Percentiles rank a stretch among this genome's conserved stretches.
Conservation (phyloP, 2,888 invertebrate genomes). For the Papilio protenor region DNA sequence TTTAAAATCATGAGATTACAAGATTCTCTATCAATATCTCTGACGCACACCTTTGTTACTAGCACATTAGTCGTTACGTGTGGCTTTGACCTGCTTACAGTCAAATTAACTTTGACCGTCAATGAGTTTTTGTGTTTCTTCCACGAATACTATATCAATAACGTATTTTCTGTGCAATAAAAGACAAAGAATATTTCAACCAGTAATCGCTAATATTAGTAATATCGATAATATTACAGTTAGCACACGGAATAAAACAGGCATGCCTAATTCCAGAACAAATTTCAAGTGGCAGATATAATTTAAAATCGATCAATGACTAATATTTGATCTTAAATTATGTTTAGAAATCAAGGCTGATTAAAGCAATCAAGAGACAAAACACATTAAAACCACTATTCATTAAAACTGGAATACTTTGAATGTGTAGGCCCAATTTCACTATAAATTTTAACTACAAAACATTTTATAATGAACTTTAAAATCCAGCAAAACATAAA, state of each 20-base stretch:
- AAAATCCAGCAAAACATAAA: conserved; percentile 21
- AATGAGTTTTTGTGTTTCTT: conserved; percentile 20
- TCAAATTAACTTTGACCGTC: conserved; percentile 14
- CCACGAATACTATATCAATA: not conserved
- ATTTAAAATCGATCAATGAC: not conserved
- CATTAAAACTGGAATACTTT: not conserved
- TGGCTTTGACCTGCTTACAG: conserved; percentile 18
- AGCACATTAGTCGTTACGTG: not conserved
- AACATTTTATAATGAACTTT: not conserved
- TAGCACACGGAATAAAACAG: not conserved
- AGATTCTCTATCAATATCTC: not conserved
- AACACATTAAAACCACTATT: too few species aligned
- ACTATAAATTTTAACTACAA: not conserved
- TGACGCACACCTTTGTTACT: not conserved
- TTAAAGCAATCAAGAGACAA: too few species aligned
- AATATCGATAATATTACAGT: not conserved
- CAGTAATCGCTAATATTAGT: not conserved
- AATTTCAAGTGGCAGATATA: not conserved
- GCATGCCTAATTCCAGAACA: not conserved
- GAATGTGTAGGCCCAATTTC: not conserved
- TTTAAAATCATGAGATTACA: not conserved
- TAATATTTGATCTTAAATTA: not conserved
- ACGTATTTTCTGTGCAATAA: not conserved
- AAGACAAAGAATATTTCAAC: not conserved
- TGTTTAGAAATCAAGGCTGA: too few species aligned